Evolutionary conservation across 1,140 invertebrate genomes (phyloP), one percentile per base, ranked within the genome.

Genomic region (Atopsyche davidsoni): DNA sequence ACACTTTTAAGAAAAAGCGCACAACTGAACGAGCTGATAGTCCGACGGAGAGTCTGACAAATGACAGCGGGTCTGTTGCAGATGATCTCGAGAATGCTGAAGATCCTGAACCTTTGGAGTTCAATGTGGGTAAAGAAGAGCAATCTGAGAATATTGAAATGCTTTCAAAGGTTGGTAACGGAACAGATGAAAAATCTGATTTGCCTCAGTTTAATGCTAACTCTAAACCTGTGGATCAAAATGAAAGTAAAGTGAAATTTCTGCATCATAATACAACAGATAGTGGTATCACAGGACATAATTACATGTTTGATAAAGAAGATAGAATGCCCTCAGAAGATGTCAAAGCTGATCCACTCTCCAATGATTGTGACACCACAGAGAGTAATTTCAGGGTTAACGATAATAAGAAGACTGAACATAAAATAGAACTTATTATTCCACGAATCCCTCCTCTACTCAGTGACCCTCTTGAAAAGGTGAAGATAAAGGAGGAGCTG

Each of bases 41-140:
- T 69, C 87, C 88, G 9, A 81, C 83, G 14, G 84, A 86, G 63
- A 89, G 86, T 61, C 73, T 87, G 35, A 87, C 85, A 17, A 86
- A 86, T 36, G 87, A 89, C 61, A 87, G 85, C 45, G 86, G 84
- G 57, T 82, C 85, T 16, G 79, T 84, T 19, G 82, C 86, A 67
- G 86, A 89, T 64, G 86, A 88, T 59, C 78, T 75, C 6, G 85
- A 87, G 60, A 77, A 67, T 64, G 69, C 66, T 46, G 76, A 81
- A 62, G 75, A 84, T 67, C 65, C 75, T 61, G 76, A 78, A 68
- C 61, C 73, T 55, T 65, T 75, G 65, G 70, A 78, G 62, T 62
- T 68, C 68, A 64, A 67, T 66, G 58, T 68, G 56, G 65, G 56
- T 58, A 73, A 73, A 25, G 23, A 19, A 13, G 31, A 17, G 10